A percentile compares a stretch with the other conserved stretches of the same genome.
These are phyloP conservation scores for Holothuria glaberrima DNA, from an alignment of 35 echinoderm and acorn worm genomes.

Conservation along the genomic window DNA sequence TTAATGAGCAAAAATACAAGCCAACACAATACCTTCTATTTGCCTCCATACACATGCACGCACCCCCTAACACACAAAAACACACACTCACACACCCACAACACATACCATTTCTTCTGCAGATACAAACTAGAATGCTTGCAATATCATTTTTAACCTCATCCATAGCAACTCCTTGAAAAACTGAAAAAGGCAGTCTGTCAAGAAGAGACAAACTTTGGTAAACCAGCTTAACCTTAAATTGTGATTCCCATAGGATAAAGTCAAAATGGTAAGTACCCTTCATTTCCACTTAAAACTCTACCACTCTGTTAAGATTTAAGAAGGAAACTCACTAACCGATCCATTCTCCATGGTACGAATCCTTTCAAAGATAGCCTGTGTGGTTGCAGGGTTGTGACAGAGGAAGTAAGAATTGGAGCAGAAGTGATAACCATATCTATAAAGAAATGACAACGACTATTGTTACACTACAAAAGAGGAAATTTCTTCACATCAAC, in stretches of 20 bases:
- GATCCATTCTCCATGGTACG: constrained; percentile 68
- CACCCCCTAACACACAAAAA: neutral
- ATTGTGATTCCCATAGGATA: too few relatives aligned
- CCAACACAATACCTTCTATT: neutral
- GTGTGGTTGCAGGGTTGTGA: constrained; percentile 73
- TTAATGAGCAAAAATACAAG: neutral
- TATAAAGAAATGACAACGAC: constrained; percentile 45
- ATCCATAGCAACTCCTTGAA: neutral
- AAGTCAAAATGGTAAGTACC: too few relatives aligned
- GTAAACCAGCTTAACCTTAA: neutral
- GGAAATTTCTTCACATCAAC: too few relatives aligned
- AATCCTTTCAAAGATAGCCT: constrained; percentile 86
- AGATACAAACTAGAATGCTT: neutral
- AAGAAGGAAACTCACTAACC: constrained; percentile 45
- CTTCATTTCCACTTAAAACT: too few relatives aligned
- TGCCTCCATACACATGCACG: neutral
- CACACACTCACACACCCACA: neutral
- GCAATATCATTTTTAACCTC: neutral
- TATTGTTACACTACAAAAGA: too few relatives aligned
- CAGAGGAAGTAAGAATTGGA: constrained; percentile 94
- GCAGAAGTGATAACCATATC: constrained; percentile 94
- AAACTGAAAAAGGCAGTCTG: neutral
- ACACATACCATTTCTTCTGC: too few relatives aligned
- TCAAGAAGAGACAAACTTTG: neutral
- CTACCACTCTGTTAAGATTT: too few relatives aligned